Evolutionary conservation across 1,140 invertebrate genomes (phyloP), one percentile per base, ranked within the genome.

Genomic region (Cotesia glomerata): DNA sequence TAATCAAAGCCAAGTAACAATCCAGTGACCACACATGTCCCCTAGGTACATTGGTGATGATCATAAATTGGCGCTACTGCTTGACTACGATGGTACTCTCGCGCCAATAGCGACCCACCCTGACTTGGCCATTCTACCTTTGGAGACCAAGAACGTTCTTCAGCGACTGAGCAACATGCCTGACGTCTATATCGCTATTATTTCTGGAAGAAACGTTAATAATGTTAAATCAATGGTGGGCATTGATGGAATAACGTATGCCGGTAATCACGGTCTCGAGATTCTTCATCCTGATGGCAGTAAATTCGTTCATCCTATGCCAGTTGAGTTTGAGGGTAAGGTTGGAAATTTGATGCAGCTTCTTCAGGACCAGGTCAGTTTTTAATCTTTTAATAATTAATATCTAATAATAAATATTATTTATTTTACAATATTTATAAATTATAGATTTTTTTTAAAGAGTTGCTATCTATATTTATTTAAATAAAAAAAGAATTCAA

Each of bases 171-270:
- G 93, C n/a, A 95, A 96, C 82, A 91, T 95, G 86, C 91, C 94
- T 0, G 95, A 96, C 80, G 93, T 96, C 2, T 95, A 95, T 80
- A 94, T 97, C 75, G 94, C 95, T 13, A 93, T 97, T 74, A 92
- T 97, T 52, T 96, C 95, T 3, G 95, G 95, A 16, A 88, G 95
- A 70, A 95, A 93, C 80, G 93, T 96, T 13, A 91, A 94, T 76
- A 96, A 96, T 82, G 94, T 97, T 0, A 96, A 94, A 78, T 90
- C 93, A 74, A 96, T 96, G 95, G 94, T 97, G 35, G 95, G 94
- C 2, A 95, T 97, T 74, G 93, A 95, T 73, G 93, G 93, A 64
- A 95, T 96, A 16, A 97, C 95, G 0, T 97, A 97, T 81, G 95
- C 95, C 1, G 95, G 95, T 14, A 96, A 94, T 86, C 95, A 97